Conservation (phyloP, 53 echinoderm and acorn worm species). For the Zoroaster sp. region DNA sequence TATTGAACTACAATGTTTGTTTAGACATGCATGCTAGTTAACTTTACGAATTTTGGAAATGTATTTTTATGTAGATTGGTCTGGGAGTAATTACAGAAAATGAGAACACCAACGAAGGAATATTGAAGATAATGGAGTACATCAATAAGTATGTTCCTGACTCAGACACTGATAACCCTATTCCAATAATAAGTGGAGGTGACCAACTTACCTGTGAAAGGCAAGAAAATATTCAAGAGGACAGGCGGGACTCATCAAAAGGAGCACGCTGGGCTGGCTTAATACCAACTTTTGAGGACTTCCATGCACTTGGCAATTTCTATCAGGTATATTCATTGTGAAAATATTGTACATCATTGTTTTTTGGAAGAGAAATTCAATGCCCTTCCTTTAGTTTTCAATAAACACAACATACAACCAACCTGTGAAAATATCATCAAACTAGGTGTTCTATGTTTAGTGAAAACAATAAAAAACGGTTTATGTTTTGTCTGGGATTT, state of each 20-base stretch:
- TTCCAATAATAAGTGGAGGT: conserved; percentile 23
- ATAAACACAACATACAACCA: no score
- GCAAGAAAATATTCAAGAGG: conserved; percentile 19
- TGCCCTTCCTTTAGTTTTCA: neutral
- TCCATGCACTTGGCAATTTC: conserved; percentile 41
- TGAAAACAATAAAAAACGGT: no score
- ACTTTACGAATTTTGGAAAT: neutral
- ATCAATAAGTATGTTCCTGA: neutral
- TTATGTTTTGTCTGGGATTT: no score
- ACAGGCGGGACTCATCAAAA: neutral
- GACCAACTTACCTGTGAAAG: conserved; percentile 46
- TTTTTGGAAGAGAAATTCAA: neutral
- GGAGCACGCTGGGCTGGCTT: conserved; percentile 23
- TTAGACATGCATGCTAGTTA: no score
- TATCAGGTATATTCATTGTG: conserved; percentile 4
- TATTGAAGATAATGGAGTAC: conserved; percentile 8
- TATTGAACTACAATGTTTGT: no score
- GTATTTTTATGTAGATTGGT: neutral
- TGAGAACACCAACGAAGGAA: conserved; percentile 13
- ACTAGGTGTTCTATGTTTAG: no score
- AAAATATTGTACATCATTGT: neutral
- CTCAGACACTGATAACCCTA: neutral
- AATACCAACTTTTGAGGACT: conserved; percentile 22
- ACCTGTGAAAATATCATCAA: no score
- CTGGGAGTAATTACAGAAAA: neutral